Percentiles rank a stretch among this genome's conserved stretches.
Evolutionary conservation across 2,888 invertebrate genomes (phyloP).

Genomic region (Steinernema hermaphroditum): DNA sequence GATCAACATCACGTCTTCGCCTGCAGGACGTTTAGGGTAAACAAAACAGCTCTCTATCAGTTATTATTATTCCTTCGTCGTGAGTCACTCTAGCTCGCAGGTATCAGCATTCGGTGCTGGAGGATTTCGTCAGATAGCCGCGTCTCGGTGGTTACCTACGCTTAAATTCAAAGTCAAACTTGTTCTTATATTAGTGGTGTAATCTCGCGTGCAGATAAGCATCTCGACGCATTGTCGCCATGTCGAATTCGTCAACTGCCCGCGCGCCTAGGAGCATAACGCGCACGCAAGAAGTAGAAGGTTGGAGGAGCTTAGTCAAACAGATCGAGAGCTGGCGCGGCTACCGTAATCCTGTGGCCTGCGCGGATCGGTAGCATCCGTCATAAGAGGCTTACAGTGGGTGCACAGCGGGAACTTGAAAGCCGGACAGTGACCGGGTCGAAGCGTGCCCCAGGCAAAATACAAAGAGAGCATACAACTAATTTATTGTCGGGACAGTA

Average conservation of each 20-base stretch:
- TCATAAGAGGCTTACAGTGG: too few species aligned
- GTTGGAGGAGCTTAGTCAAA: background rate
- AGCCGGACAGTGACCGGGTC: too few species aligned
- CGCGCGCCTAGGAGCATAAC: slow-evolving; percentile 21
- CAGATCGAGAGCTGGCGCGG: background rate
- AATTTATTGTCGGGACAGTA: background rate
- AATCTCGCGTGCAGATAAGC: slow-evolving; percentile 31
- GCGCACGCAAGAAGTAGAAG: slow-evolving; percentile 25
- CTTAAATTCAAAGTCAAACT: slow-evolving; percentile 30
- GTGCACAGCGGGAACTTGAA: too few species aligned
- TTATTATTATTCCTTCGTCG: slow-evolving; percentile 7
- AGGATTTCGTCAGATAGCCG: slow-evolving; percentile 29
- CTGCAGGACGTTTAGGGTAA: slow-evolving; percentile 18
- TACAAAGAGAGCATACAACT: background rate
- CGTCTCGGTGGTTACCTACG: slow-evolving; percentile 11
- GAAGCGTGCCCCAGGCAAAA: too few species aligned
- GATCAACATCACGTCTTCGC: slow-evolving; percentile 14
- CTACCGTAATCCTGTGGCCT: slow-evolving; percentile 8
- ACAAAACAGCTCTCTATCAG: slow-evolving; percentile 25
- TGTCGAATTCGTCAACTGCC: slow-evolving; percentile 31
- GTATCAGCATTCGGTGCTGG: background rate
- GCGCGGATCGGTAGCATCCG: too few species aligned
- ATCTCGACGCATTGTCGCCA: slow-evolving; percentile 31
- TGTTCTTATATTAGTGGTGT: slow-evolving; percentile 29
- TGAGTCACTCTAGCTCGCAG: slow-evolving; percentile 14